Evolutionary conservation across 2,888 invertebrate species (phyloP), one percentile per base, ranked within the genome.

Genomic region (Sisyra nigra): DNA sequence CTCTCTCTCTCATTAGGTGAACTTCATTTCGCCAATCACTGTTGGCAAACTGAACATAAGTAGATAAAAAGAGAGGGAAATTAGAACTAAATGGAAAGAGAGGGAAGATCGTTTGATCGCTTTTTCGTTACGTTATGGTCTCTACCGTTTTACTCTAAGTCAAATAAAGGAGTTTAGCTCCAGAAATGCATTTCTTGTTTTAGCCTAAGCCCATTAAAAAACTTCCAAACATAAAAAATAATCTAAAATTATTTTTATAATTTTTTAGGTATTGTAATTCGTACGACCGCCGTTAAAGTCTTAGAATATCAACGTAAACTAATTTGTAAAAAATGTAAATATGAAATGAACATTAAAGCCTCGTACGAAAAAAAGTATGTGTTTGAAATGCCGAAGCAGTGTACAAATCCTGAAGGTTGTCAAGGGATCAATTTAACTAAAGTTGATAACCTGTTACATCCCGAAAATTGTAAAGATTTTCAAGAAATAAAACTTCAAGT

Each of bases 401-500:
- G 78, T 57, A 53, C 58, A n/a, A 73, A 70, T 60, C 67, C 71
- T 37, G 69, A 70, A 39, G 60, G 59, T 19, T 78, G 78, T 55
- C 64, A 62, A 51, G 68, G 71, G 51, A 65, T 66, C 32, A 75
- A 67, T 52, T 69, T 76, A 46, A 44, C 55, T 13, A 61, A 59
- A 45, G 61, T 65, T 51, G 60, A 73, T 13, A 69, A 67, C 46
- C 58, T 70, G 41, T 62, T 76, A 31, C 71, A 75, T 38, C 66
- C 73, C 47, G 68, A 72, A 48, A 69, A 77, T 55, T 87, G 74
- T 56, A 80, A 74, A 52, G 86, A 87, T 66, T 86, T 82, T 61
- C 87, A 87, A 60, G 86, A 87, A 67, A 76, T 88, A 10, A 87
- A 85, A 65, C 71, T 92, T 54, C 82, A 82, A 65, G 80, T 76